Base-by-base conservation (phyloP, 2,113 vertebrate species). In the Alexandromys fortis region DNA sequence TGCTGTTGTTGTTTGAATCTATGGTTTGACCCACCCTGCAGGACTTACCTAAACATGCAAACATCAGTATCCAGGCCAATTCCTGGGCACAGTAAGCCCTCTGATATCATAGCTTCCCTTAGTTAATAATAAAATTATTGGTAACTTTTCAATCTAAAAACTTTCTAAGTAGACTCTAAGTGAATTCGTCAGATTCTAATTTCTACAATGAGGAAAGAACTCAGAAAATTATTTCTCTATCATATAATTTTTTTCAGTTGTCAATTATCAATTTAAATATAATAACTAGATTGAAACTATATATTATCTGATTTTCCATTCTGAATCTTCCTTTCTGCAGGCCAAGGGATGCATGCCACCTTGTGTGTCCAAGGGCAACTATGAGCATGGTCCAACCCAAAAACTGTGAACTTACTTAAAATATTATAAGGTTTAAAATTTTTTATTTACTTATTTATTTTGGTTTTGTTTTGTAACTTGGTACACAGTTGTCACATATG, bases 81-180 rank as follows among this genome's bases (percentile, higher is more conserved):
- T 26, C 19, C 16, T 49, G 3, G 21, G 82, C n/a, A 77, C 19
- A 77, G 28, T 24, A 81, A 30, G 5, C 7, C 67, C 5, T 72
- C 30, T 82, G 47, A 86, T 72, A 61, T 14, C 13, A 73, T 1
- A 72, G 28, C 0, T 94, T 12, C 4, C 75, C 55, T 81, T 70
- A 89, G 47, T 94, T 94, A 81, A 70, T 30, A 91, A 72, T 7
- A 87, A 90, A 77, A 67, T 24, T 45, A 68, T 45, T 78, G 28
- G 45, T 75, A 63, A 88, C 6, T 67, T 67, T 38, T 78, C 24
- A 22, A 73, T 38, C 45, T 94, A 77, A 13, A 79, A 11, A 82
- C 49, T n/a, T 58, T 78, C 14, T 67, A 24, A 93, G 63, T 70
- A 58, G 3, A 87, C 68, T 2, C 35, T 7, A 47, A 83, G 12